Evolutionary conservation across 1,140 invertebrate species (phyloP), one percentile per base, ranked within the genome.

Genomic region (Meloidogyne chitwoodi): DNA sequence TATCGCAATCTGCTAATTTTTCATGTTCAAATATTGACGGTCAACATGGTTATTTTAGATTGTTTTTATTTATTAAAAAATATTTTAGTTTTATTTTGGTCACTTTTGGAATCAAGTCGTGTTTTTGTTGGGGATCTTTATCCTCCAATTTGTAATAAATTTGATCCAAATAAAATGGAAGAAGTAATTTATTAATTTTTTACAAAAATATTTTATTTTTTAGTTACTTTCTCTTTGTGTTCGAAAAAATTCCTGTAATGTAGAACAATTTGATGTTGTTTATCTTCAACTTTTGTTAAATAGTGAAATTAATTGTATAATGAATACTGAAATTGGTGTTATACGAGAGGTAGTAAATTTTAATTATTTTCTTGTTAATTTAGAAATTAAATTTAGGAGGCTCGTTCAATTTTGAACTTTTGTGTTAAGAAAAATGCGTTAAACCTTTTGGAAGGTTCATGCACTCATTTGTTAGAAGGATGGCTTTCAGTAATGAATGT

Each of bases 401-500:
- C 48, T 38, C 26, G 34, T 63, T 56, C 29, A 24, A 80, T 80
- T 66, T 44, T 80, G 34, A 12, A 63, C 8, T 80, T 65, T 38
- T 80, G 79, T 48, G 66, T 67, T 34, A 29, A 31, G 12, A 62
- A 75, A n/a, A 80, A 80, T 80, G 70, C 79, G 41, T 66, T 68
- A 27, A 76, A 76, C 61, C 65, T 80, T 69, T 56, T 80, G n/a
- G 79, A 80, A 67, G 79, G 71, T 16, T 71, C 79, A 6, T 80
- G 79, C 73, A 69, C 81, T 14, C 79, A 77, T 75, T 65, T 80
- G n/a, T 61, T 80, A 16, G 71, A 68, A 27, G 79, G 79, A n/a
- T 80, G 79, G 79, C 65, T 80, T 31, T 67, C 79, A 24, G 68
- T 79, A 19, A 66, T 80, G 34, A 80, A 79, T 64, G 79, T 81